Evolutionary conservation across 2,888 invertebrate genomes (phyloP), one percentile per base, ranked within the genome.

Genomic region (Caenorhabditis sp.): DNA sequence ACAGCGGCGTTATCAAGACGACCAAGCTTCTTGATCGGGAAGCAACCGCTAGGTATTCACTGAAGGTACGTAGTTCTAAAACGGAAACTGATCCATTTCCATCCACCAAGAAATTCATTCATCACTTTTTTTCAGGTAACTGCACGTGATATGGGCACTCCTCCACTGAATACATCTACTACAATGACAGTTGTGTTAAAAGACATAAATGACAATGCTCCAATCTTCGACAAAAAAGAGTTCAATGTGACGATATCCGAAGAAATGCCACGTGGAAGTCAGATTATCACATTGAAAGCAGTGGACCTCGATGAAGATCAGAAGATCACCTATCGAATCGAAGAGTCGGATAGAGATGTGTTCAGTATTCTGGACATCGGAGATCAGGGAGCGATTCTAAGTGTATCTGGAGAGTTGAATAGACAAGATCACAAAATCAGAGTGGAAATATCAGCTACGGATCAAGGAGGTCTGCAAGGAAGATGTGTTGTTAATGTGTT

Each of bases 1-100:
- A 96, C 0, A 96, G 96, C 0, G 98, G 98, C 0, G 95, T 96
- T 0, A 95, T 99, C 16, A 94, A 97, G 75, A 97, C 97, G 0
- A 95, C 96, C 82, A 96, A 96, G 92, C 95, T 95, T 0, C 92
- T 99, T 80, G 99, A 99, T 92, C 94, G 98, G 38, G 99, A 99
- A 93, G 96, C 95, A 0, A 95, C 95, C 0, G 95, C 96, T 0
- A 94, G 95, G 7, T 98, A 98, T 91, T 95, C 95, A 86, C 93
- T 98, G 69, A 95, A 95, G 82, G 97, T n/a, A 14, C 24, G 24
- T 26, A 8, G 0, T 14, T 12, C 6, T 28, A n/a, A n/a, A n/a
- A n/a, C n/a, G n/a, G n/a, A 35, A 70, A 49, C 12, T 38, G 38
- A 38, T 38, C 12, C 2, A 47, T 44, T 14, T 12, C 12, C 16